Percentiles rank a stretch among this genome's conserved stretches.
These are phyloP conservation scores for Chloroclysta siterata DNA, from an alignment of 2,888 invertebrate species.

Conservation along the genomic window DNA sequence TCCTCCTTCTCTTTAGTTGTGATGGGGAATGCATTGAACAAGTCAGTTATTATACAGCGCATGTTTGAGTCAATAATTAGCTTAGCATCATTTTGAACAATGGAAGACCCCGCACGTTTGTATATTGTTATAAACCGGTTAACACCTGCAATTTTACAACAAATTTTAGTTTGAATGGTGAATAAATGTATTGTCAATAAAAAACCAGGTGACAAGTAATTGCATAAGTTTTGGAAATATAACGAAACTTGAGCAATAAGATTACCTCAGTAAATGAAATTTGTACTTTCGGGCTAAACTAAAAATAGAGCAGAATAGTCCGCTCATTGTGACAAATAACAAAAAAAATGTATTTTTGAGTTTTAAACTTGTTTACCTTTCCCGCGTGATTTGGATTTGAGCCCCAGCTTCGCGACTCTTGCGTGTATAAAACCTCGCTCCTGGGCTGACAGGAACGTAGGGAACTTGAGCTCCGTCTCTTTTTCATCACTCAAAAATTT, in stretches of 20 bases:
- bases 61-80: conserved; percentile 87
- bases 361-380: conserved; percentile 74
- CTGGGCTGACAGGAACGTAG: conserved; percentile 89
- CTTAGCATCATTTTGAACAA: conserved; percentile 87
- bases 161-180: not conserved
- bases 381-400: conserved; percentile 93
- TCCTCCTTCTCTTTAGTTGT: conserved; percentile 89
- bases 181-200: no score
- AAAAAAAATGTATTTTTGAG: not conserved
- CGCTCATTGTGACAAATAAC: not conserved
- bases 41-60: conserved; percentile 85
- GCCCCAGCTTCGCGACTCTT: conserved; percentile 87
- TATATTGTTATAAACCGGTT: conserved; percentile 89
- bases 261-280: no score
- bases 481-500: conserved; percentile 77
- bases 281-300: not conserved
- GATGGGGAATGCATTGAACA: conserved; percentile 88
- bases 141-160: conserved; percentile 76
- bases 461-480: conserved; percentile 86
- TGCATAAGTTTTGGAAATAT: not conserved
- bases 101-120: conserved; percentile 88
- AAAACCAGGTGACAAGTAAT: not conserved
- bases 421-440: conserved; percentile 93
- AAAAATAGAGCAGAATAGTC: not conserved
- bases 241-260: not conserved